Percentiles rank a stretch among this genome's conserved stretches.
phyloP scores from a whole-genome alignment of 2,888 invertebrate species.

The Oxytorus armatus region DNA sequence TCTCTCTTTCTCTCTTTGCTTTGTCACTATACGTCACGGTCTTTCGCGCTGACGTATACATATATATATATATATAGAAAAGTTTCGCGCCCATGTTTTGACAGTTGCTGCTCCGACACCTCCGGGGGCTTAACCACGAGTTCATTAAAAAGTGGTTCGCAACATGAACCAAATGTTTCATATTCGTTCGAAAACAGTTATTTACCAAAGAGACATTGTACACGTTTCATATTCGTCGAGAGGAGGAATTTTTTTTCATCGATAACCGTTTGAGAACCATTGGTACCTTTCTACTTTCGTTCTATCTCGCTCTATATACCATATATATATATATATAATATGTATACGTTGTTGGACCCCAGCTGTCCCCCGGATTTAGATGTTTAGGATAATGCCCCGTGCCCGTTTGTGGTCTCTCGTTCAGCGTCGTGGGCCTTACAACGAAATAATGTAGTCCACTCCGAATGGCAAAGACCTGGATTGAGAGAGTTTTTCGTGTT shows the following conservation, averaged over 20 bases:
- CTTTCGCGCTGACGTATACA: conserved; percentile 50
- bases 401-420: conserved; percentile 71
- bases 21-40: conserved; percentile 65
- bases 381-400: conserved; percentile 84
- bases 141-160: conserved; percentile 84
- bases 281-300: conserved; percentile 4
- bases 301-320: conserved; percentile 8
- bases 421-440: conserved; percentile 77
- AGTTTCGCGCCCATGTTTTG: conserved; percentile 81
- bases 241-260: neutral
- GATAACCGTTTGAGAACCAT: conserved; percentile 44
- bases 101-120: conserved; percentile 85
- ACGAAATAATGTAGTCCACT: conserved; percentile 84
- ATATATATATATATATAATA: neutral
- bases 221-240: neutral
- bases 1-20: conserved; percentile 15
- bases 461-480: conserved; percentile 78
- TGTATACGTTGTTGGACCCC: conserved; percentile 73
- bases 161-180: conserved; percentile 63
- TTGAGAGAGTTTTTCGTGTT: conserved; percentile 70
- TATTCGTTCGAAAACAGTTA: neutral
- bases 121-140: conserved; percentile 79
- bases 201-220: neutral
- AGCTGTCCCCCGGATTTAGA: conserved; percentile 84
- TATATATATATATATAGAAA: conserved; percentile 22